phyloP scores from a whole-genome alignment of 2,113 vertebrate genomes.

The Paradoxurus hermaphroditus region DNA sequence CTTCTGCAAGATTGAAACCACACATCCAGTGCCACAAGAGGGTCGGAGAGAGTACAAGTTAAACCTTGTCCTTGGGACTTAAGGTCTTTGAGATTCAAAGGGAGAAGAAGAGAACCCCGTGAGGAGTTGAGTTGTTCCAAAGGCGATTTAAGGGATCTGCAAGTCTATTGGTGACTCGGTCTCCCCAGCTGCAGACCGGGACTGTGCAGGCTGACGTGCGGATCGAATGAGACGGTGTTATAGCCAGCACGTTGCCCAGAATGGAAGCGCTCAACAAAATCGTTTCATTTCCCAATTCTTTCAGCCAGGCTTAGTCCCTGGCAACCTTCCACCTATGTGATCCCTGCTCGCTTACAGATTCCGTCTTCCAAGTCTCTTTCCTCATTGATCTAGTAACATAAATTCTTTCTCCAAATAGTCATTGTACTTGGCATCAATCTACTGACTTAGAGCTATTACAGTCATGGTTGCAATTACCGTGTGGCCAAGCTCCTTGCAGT shows the following conservation, averaged over 20 bases:
- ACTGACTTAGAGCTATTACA: background rate
- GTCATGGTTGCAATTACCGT: slow-evolving; percentile 37
- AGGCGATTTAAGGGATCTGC: background rate
- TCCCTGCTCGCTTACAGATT: background rate
- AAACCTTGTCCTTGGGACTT: background rate
- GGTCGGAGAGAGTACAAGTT: background rate
- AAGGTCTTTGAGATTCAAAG: background rate
- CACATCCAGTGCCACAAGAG: background rate
- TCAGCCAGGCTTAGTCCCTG: background rate
- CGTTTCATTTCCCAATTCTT: background rate
- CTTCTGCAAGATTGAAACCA: background rate
- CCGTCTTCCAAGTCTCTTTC: slow-evolving; percentile 18
- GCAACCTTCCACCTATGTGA: background rate
- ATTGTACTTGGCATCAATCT: slow-evolving; percentile 18
- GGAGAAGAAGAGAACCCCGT: background rate
- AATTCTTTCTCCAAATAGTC: slow-evolving; percentile 48
- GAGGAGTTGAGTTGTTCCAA: background rate
- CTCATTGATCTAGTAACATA: slow-evolving; percentile 34
- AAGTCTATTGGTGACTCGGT: background rate
- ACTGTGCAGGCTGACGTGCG: background rate
- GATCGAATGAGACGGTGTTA: background rate
- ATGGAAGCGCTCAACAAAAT: background rate
- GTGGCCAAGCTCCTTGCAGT: background rate
- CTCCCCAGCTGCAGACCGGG: background rate
- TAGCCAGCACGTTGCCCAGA: background rate